Conservation (phyloP, 2,888 invertebrate genomes). For the Clunio marinus region DNA sequence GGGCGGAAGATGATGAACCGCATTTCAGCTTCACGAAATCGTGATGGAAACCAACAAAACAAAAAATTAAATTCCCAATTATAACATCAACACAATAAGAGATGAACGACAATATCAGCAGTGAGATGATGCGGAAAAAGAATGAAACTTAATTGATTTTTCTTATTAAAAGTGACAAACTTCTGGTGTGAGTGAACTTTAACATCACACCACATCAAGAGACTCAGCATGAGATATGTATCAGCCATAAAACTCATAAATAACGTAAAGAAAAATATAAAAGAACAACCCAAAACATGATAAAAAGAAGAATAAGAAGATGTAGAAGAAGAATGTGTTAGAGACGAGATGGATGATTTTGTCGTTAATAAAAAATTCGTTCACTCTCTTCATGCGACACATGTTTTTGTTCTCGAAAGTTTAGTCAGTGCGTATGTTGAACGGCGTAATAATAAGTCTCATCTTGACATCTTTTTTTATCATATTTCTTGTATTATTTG, state of each 20-base stretch:
- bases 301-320: not conserved
- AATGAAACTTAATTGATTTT: slow-evolving; percentile 29
- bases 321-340: not conserved
- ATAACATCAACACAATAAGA: slow-evolving; percentile 18
- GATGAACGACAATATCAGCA: not conserved
- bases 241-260: slow-evolving; percentile 30
- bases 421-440: not conserved
- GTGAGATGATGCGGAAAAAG: not conserved
- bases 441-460: not conserved
- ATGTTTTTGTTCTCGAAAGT: slow-evolving; percentile 20
- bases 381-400: slow-evolving; percentile 2
- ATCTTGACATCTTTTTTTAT: not conserved
- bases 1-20: slow-evolving; percentile 33
- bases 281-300: slow-evolving; percentile 3
- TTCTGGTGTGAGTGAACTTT: slow-evolving; percentile 33
- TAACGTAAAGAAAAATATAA: slow-evolving; percentile 25
- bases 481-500: no score
- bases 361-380: slow-evolving; percentile 8
- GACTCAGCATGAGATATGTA: slow-evolving; percentile 26
- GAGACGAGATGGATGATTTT: slow-evolving; percentile 17
- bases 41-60: slow-evolving; percentile 4
- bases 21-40: not conserved
- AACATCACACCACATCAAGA: slow-evolving; percentile 6
- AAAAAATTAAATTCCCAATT: slow-evolving; percentile 26
- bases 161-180: slow-evolving; percentile 17